Evolutionary conservation across 1,140 invertebrate species (phyloP), one percentile per base, ranked within the genome.

Genomic region (Nephila pilipes): DNA sequence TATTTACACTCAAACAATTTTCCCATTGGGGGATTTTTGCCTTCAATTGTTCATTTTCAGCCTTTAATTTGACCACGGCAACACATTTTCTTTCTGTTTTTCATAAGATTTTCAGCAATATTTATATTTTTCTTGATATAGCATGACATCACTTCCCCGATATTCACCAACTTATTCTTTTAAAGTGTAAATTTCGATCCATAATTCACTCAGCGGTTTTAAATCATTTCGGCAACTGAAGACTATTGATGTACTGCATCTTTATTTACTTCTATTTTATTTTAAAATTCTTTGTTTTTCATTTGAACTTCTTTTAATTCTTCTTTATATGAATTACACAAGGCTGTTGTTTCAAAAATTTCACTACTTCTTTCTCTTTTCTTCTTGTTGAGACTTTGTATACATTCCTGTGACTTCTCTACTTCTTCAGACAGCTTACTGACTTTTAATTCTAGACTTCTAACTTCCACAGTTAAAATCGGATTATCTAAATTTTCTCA

Each of bases 261-360:
- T 36, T 88, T 89, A 93, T 93, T 36, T 29, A 69, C 92, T 89
- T 93, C 85, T 55, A 93, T 93, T 89, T 93, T 88, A 89, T 93
- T 89, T 93, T 93, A 85, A 20, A 93, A 55, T 25, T 22, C 46
- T 63, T 89, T 88, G 65, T 89, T 89, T 93, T 65, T 93, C 3
- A 20, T 32, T 55, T 81, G 22, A 88, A 75, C 22, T 89, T 93
- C 85, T 63, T 81, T 93, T 16, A 93, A 81, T 65, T 93, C 85
- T 55, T 65, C 36, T 10, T 93, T 65, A 14, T 80, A 89, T 12
- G 85, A 25, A 32, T 65, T 89, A 55, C 69, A 81, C 18, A 93
- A 36, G 14, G 92, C 87, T 25, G 57, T 75, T 83, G 80, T 65
- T 65, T 93, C 92, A 46, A 75, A 46, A 75, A 88, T 63, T 32